Evolutionary conservation across 2,113 vertebrate genomes (phyloP), one percentile per base, ranked within the genome.

Genomic region (Syrrhaptes paradoxus): DNA sequence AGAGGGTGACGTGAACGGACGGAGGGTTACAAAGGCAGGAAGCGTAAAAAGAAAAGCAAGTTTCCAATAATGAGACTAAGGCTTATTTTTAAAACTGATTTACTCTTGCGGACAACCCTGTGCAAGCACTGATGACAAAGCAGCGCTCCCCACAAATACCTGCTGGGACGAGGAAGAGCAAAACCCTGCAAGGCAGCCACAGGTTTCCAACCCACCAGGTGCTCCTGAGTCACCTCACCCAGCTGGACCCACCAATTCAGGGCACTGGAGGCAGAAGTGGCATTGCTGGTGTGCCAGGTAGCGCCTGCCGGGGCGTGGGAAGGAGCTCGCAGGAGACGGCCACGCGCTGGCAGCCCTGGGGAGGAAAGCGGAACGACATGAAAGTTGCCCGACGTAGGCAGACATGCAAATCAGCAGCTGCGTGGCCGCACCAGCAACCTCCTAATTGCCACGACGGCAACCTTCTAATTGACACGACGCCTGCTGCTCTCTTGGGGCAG

Each of bases 341-440:
- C 9, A 17, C 5, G 13, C 2, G 4, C 82, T 48, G 63, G 32
- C 2, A 2, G 91, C 71, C 58, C 45, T 0, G 1, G 41, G 74
- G 66, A 91, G 28, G 65, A 93, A 85, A 28, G 58, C 1, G 1
- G 49, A 63, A 51, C 4, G 74, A 54, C 46, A 31, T 48, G 45
- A 45, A 87, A 95, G 87, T 61, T 76, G 45, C 58, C 65, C 8
- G 4, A 78, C 1, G 18, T 29, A 79, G 58, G 85, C 94, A 95
- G 96, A 92, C 92, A 87, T 79, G 82, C 88, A 93, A 92, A 94
- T 80, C 59, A 41, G 82, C 88, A 94, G 90, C 92, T 90, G 91
- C 7, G 0, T 3, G 31, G 87, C 87, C 17, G 4, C 79, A 78
- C 80, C 5, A 0, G 20, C 83, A 85, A 21, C 87, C 79, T 93